Conservation (phyloP, 1,140 invertebrate species). For the Heliconius melpomene region DNA sequence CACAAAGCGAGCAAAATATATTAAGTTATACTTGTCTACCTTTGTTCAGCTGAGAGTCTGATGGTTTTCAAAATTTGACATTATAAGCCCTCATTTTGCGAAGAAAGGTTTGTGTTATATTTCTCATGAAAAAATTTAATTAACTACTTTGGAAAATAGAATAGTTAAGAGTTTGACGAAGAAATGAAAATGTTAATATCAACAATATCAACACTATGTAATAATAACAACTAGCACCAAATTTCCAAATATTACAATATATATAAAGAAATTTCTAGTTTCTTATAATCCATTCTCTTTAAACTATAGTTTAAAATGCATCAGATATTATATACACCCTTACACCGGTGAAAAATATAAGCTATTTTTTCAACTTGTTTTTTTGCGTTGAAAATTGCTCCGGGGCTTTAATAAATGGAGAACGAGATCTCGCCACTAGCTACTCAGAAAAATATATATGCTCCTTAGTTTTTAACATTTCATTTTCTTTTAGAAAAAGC, state of each 20-base stretch:
- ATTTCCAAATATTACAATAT: too few relatives aligned
- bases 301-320: background rate
- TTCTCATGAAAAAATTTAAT: background rate
- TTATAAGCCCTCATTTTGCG: background rate
- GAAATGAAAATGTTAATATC: too few relatives aligned
- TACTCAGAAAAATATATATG: constrained; percentile 4
- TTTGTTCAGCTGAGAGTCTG: constrained; percentile 1
- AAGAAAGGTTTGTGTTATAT: background rate
- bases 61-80: background rate
- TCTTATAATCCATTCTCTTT: background rate
- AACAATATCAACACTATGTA: too few relatives aligned
- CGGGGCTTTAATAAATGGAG: constrained; percentile 19
- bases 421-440: constrained; percentile 16
- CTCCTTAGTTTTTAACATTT: constrained; percentile 4
- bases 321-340: background rate
- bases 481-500: background rate
- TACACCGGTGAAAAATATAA: constrained; percentile 9
- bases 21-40: background rate
- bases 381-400: constrained; percentile 5
- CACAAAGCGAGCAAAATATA: background rate
- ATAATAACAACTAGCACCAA: too few relatives aligned
- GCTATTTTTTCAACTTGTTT: constrained; percentile 9
- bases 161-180: background rate
- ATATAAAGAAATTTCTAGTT: too few relatives aligned
- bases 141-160: background rate